Conservation (phyloP, 2,888 invertebrate species). For the Eupithecia abbreviata region DNA sequence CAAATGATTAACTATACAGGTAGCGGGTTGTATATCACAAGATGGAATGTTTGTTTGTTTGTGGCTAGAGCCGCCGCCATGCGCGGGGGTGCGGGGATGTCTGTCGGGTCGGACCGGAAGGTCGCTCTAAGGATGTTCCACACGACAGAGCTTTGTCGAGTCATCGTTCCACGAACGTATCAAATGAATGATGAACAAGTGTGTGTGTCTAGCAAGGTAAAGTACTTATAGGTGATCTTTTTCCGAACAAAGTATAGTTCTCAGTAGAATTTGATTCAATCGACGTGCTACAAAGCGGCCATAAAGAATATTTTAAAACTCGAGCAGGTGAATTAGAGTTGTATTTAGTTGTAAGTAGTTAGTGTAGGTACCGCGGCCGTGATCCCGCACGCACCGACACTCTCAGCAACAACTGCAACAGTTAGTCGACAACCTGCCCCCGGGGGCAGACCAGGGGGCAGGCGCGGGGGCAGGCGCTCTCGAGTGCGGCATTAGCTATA, state of each 20-base stretch:
- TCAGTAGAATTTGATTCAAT: too few relatives aligned
- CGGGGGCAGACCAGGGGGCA: too few relatives aligned
- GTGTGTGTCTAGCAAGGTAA: background rate
- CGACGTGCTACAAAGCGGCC: too few relatives aligned
- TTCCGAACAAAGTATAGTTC: background rate
- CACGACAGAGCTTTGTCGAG: background rate
- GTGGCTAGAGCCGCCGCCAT: too few relatives aligned
- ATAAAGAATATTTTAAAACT: too few relatives aligned
- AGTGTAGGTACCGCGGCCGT: too few relatives aligned
- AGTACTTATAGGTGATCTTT: background rate
- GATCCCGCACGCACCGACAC: too few relatives aligned
- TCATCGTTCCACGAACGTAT: background rate
- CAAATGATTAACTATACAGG: background rate
- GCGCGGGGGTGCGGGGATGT: background rate
- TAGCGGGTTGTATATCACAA: background rate
- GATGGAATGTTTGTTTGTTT: background rate
- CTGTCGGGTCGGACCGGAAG: background rate
- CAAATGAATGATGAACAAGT: background rate
- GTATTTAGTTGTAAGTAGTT: background rate
- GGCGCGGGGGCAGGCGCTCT: too few relatives aligned
- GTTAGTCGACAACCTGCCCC: background rate
- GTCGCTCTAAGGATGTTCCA: background rate
- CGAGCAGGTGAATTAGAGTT: too few relatives aligned
- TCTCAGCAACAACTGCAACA: too few relatives aligned
- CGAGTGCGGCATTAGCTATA: background rate